These are phyloP conservation scores for Heliocidaris tuberculata DNA, from an alignment of 35 echinoderm and acorn worm genomes.

Conservation along the genomic window DNA sequence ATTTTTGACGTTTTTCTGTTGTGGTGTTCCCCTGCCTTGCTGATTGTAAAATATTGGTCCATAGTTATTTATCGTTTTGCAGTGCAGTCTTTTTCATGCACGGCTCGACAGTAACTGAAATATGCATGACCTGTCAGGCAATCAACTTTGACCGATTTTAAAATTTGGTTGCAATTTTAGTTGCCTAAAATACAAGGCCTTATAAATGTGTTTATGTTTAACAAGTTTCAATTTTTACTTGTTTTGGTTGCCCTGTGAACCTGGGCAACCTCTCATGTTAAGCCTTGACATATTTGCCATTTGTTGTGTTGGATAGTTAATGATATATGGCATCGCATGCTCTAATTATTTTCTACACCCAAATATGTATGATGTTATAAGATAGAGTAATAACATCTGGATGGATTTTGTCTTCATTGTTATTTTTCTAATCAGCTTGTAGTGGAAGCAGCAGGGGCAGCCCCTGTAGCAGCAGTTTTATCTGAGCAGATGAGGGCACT, in stretches of 20 bases:
- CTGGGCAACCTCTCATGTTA: too few species aligned
- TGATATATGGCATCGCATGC: background rate
- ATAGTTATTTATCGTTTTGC: background rate
- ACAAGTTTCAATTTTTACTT: background rate
- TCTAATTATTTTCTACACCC: background rate
- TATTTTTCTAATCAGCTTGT: conserved; percentile 55
- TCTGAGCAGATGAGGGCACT: conserved; percentile 62
- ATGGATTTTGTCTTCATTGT: background rate
- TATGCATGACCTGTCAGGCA: background rate
- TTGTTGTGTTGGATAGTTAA: background rate
- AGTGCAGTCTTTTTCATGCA: background rate
- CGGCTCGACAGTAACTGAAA: background rate
- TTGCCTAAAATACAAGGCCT: background rate
- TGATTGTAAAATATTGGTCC: background rate
- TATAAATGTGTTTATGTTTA: too few species aligned
- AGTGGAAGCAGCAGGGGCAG: conserved; percentile 70
- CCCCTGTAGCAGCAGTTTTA: conserved; percentile 70
- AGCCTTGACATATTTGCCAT: background rate
- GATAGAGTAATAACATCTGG: background rate
- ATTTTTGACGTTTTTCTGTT: background rate
- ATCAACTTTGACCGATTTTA: background rate
- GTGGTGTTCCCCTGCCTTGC: background rate
- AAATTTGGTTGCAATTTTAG: background rate
- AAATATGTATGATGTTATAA: too few species aligned
- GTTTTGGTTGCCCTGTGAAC: background rate